Evolutionary conservation across 2,797 vertebrate genomes (phyloP).

Genomic region (Danio tinwini): DNA sequence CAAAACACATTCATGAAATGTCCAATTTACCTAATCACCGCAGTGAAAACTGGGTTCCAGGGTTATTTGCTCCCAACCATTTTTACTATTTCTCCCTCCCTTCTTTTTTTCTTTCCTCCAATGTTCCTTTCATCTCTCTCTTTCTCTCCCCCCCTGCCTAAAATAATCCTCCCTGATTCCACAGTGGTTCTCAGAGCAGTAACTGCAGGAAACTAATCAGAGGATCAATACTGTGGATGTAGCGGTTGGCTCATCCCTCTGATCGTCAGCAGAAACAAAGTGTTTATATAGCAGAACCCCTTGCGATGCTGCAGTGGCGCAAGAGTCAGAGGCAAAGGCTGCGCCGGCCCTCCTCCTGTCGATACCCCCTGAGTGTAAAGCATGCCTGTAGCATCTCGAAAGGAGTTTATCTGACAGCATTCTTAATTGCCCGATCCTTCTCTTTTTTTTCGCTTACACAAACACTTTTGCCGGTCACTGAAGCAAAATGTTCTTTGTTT

Average conservation of each 20-base stretch:
- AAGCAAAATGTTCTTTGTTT: constrained; percentile 46
- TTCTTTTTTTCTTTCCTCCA: background rate
- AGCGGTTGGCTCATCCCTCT: constrained; percentile 68
- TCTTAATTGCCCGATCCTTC: constrained; percentile 60
- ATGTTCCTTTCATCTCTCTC: constrained; percentile 16
- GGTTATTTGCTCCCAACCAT: background rate
- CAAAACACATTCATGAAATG: background rate
- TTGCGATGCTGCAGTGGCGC: constrained; percentile 58
- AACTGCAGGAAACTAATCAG: constrained; percentile 74
- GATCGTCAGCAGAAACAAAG: constrained; percentile 81
- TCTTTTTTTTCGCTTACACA: constrained; percentile 32
- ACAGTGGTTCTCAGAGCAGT: constrained; percentile 67
- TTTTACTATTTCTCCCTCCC: background rate
- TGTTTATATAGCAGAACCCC: constrained; percentile 80
- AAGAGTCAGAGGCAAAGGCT: constrained; percentile 22
- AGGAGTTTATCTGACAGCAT: constrained; percentile 65
- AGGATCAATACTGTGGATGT: constrained; percentile 72
- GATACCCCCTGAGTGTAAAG: constrained; percentile 64
- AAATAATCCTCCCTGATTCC: constrained; percentile 53
- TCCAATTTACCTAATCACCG: background rate
- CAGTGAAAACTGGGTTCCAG: background rate
- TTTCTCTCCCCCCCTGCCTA: constrained; percentile 41
- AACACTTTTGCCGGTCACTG: constrained; percentile 38
- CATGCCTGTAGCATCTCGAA: constrained; percentile 68
- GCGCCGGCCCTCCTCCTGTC: constrained; percentile 59